Evolutionary conservation across 2,888 invertebrate genomes (phyloP).

Genomic region (Uropetala carovei): DNA sequence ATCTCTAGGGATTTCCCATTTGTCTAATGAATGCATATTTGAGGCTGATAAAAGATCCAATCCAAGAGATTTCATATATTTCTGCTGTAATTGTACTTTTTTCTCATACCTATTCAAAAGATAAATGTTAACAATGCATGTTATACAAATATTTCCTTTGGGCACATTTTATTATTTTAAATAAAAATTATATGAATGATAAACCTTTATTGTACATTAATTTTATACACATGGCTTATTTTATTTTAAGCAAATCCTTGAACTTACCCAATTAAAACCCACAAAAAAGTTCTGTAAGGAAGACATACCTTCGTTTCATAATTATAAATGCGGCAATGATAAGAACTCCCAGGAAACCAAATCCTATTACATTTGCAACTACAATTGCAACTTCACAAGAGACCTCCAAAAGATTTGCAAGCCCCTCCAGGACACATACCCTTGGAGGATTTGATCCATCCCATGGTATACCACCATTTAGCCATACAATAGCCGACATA

Average conservation of each 20-base stretch:
- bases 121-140: conserved; percentile 37
- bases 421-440: conserved; percentile 80
- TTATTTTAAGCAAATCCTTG: too few species aligned
- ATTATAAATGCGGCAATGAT: conserved; percentile 80
- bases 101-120: conserved; percentile 78
- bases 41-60: conserved; percentile 79
- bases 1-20: conserved; percentile 92
- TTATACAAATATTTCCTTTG: not conserved
- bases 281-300: too few species aligned
- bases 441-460: conserved; percentile 81
- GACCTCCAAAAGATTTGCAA: conserved; percentile 83
- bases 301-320: conserved; percentile 79
- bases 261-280: too few species aligned
- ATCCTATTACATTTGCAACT: conserved; percentile 80
- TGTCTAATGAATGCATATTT: conserved; percentile 81
- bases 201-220: not conserved
- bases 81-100: conserved; percentile 81
- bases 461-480: conserved; percentile 80
- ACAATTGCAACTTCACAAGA: conserved; percentile 86
- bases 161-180: not conserved
- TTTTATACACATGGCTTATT: not conserved
- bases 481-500: conserved; percentile 80
- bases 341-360: conserved; percentile 78
- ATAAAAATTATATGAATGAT: conserved; percentile 34
- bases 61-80: conserved; percentile 84